Percentiles rank a stretch among this genome's conserved stretches.
Conservation (phyloP, 2,113 vertebrate genomes). For the Mixornis gularis region DNA sequence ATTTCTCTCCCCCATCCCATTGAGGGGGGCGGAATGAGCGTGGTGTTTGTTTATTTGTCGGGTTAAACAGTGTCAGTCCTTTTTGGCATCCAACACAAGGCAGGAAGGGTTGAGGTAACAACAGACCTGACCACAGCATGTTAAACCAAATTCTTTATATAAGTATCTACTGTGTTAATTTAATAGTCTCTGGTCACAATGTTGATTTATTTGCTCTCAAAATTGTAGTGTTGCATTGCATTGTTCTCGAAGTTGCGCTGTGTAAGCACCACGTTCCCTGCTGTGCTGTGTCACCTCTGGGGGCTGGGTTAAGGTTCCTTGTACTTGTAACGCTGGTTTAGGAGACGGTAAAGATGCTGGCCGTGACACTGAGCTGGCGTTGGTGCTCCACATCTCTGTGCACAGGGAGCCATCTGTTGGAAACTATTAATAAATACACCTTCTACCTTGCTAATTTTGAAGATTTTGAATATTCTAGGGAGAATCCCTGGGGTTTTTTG, state of each 20-base stretch:
- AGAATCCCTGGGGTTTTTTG: neutral
- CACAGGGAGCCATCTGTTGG: neutral
- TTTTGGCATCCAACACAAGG: neutral
- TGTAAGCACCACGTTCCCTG: neutral
- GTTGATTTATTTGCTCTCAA: neutral
- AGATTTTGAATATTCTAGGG: too few relatives aligned
- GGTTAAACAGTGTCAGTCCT: neutral
- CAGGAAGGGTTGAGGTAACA: neutral
- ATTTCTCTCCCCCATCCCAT: neutral
- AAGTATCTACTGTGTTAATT: neutral
- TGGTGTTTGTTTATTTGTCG: neutral
- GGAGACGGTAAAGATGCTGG: neutral
- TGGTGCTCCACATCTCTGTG: neutral
- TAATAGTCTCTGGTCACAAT: neutral
- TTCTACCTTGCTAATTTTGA: neutral
- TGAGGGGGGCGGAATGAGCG: rapidly evolving
- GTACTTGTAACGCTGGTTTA: neutral
- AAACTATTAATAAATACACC: neutral
- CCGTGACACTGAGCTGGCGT: rapidly evolving
- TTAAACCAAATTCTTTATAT: neutral
- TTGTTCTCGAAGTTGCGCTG: rapidly evolving
- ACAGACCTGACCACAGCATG: neutral
- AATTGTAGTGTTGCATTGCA: too few relatives aligned
- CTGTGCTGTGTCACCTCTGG: neutral
- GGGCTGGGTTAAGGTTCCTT: neutral